Evolutionary conservation across 2,888 invertebrate genomes (phyloP), one percentile per base, ranked within the genome.

Genomic region (Acrocyrtus sp.): DNA sequence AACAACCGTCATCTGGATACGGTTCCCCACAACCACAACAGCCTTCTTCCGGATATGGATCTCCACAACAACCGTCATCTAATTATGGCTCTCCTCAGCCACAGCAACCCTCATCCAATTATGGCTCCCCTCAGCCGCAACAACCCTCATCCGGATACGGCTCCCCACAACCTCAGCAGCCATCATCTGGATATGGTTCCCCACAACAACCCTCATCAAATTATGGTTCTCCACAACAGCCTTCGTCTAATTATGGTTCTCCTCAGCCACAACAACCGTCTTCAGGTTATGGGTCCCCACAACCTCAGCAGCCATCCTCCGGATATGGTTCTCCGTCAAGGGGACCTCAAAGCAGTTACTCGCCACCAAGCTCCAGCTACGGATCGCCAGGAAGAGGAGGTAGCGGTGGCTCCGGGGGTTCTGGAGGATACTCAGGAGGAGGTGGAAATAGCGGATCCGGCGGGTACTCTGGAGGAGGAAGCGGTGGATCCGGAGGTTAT

Each of bases 1-100:
- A 48, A 48, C 48, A 48, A 21, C 22, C 48, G 5, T 17, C 34
- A 12, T 29, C 34, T 2, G 34, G 29, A 10, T 54, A 54, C 17
- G 53, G 57, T 12, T 57, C 57, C 22, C 57, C 57, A 27, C 45
- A 45, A n/a, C 45, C 8, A 12, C 58, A 58, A n/a, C 58, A 47
- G 24, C 58, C 58, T 21, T n/a, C 45, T n/a, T 45, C 47, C 17
- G 12, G 41, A 4, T 50, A 50, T 45, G 45, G 45, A n/a, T 6
- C 45, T 6, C 45, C 45, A 45, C 19, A 17, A 45, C 45, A 34
- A 12, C 39, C 39, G 6, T 34, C 39, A 12, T 15, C 6, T 10
- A 34, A 12, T 34, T 34, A 34, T 15, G 39, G 39, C 15, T 34
- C 39, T 34, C 39, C 39, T 34, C 39, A 34, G 39, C 39, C 39